Evolutionary conservation across 2,113 vertebrate species (phyloP).

Genomic region (Carettochelys insculpta): DNA sequence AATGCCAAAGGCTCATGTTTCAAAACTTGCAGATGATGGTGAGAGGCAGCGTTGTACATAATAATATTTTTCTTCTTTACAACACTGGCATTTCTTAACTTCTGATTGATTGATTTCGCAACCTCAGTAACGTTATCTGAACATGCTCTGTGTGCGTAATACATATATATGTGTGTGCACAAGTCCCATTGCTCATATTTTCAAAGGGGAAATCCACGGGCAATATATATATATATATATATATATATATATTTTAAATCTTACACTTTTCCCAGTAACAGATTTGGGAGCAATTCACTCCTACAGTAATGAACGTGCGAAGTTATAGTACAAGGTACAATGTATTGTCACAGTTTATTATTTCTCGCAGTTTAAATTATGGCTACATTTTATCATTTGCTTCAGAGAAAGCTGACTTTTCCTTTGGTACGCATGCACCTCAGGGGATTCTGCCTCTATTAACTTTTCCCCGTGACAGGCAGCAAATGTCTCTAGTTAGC

Average conservation of each 20-base stretch:
- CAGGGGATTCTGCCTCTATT: slow-evolving; percentile 12
- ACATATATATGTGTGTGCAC: fast-evolving
- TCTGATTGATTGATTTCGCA: neutral
- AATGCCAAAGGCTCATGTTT: fast-evolving
- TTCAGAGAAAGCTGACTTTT: slow-evolving; percentile 52
- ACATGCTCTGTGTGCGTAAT: fast-evolving
- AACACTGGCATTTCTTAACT: fast-evolving
- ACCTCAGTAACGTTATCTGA: neutral
- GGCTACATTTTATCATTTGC: slow-evolving; percentile 33
- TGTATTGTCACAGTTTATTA: neutral
- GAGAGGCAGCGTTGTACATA: fast-evolving
- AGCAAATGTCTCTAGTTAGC: slow-evolving; percentile 32
- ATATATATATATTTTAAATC: too few relatives aligned
- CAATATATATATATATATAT: too few relatives aligned
- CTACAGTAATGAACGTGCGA: slow-evolving; percentile 38
- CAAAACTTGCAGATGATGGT: fast-evolving
- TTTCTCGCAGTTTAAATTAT: slow-evolving; percentile 31
- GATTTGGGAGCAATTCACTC: slow-evolving; percentile 11
- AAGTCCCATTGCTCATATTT: neutral
- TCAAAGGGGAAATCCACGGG: neutral
- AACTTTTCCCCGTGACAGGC: neutral
- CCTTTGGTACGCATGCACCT: slow-evolving; percentile 7
- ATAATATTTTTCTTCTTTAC: neutral
- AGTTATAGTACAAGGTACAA: neutral
- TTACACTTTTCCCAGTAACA: neutral